Conservation (phyloP, 2,888 invertebrate genomes). For the Epiblema foenella region DNA sequence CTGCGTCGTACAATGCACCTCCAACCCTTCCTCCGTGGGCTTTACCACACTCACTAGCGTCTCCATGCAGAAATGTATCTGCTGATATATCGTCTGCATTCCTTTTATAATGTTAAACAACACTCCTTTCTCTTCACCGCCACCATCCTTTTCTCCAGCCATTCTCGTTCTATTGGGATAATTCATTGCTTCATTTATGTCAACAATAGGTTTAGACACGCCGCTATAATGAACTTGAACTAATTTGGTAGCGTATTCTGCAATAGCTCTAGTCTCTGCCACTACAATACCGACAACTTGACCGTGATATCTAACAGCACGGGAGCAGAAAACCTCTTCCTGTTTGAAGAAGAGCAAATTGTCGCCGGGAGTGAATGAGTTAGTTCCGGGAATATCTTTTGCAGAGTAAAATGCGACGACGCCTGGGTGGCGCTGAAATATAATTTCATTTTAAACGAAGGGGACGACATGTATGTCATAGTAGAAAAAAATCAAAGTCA, state of each 20-base stretch:
- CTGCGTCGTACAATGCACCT: constrained; percentile 86
- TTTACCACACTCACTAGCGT: constrained; percentile 85
- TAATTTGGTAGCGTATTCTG: constrained; percentile 82
- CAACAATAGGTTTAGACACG: constrained; percentile 61
- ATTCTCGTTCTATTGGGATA: constrained; percentile 51
- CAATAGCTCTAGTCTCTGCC: constrained; percentile 81
- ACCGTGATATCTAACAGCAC: constrained; percentile 39
- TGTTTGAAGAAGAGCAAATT: constrained; percentile 48
- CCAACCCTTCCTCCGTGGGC: constrained; percentile 89
- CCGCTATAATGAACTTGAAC: constrained; percentile 83
- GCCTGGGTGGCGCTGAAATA: constrained; percentile 84
- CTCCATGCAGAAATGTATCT: constrained; percentile 91
- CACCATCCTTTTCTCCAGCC: constrained; percentile 45
- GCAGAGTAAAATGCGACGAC: constrained; percentile 86
- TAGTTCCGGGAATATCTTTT: constrained; percentile 88
- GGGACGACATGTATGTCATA: no score
- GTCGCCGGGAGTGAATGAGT: constrained; percentile 76
- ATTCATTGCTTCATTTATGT: constrained; percentile 54
- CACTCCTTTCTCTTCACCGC: constrained; percentile 44
- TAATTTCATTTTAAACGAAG: no score
- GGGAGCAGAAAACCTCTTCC: constrained; percentile 76
- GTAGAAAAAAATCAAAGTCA: no score
- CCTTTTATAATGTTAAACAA: constrained; percentile 75
- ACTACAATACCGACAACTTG: constrained; percentile 64
- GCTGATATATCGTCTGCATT: constrained; percentile 79